Evolutionary conservation across 2,113 vertebrate genomes (phyloP).

Genomic region (Lagopus leucura): DNA sequence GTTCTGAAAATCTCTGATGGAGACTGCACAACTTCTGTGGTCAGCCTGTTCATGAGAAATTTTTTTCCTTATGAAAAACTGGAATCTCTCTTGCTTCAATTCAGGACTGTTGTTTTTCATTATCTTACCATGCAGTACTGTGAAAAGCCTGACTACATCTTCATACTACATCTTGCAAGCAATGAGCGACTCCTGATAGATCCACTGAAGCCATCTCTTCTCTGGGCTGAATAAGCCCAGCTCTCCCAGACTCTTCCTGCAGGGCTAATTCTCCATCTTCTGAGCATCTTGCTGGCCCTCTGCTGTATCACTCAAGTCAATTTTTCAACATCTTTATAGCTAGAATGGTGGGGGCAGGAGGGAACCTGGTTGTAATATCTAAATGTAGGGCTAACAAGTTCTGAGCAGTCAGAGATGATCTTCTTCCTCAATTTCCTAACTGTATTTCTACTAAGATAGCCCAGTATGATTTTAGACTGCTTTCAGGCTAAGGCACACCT

Average conservation of each 20-base stretch:
- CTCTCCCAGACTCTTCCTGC: background rate
- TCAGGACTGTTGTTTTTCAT: background rate
- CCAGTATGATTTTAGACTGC: background rate
- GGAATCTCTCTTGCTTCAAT: background rate
- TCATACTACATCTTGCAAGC: background rate
- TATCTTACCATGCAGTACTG: background rate
- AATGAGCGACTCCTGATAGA: background rate
- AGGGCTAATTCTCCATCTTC: background rate
- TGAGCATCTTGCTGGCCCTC: background rate
- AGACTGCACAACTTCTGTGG: background rate
- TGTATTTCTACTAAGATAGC: background rate
- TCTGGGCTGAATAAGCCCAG: no score
- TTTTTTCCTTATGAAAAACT: background rate
- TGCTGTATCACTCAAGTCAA: background rate
- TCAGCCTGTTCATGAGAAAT: background rate
- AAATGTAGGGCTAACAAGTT: background rate
- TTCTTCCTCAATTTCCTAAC: background rate
- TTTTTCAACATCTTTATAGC: background rate
- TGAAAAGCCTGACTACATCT: background rate
- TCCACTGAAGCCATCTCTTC: background rate
- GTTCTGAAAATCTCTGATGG: background rate
- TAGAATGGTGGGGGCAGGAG: background rate
- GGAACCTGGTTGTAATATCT: background rate
- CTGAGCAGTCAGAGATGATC: background rate
- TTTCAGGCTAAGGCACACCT: background rate